Evolutionary conservation across 2,797 vertebrate species (phyloP), one percentile per base, ranked within the genome.

Genomic region (Coregonus sp.): DNA sequence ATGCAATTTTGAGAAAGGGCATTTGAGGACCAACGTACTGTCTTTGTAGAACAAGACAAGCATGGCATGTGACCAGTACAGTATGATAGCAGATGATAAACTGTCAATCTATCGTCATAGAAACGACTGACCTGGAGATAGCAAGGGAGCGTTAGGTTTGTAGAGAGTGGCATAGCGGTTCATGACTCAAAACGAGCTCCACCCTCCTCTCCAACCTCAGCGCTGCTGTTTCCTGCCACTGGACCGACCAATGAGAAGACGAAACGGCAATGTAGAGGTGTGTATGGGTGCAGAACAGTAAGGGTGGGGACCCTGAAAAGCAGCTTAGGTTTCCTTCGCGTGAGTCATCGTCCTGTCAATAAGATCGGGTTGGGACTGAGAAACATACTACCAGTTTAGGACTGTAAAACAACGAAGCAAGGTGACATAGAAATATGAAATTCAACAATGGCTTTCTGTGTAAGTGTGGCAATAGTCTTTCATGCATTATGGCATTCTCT

Each of bases 301-400:
- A 72, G 76, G 80, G 77, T 68, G 63, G 72, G 74, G 75, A 68
- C 15, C 72, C 52, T 73, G 47, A 47, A 47, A 47, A 9, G 40
- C 40, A 47, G 69, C 18, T n/a, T 61, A 15, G 4, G 29, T 71
- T 20, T 61, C 70, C 65, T 20, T 6, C 52, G 16, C 18, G 31
- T 76, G 72, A 35, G 35, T 79, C 72, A 74, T 5, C 52, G 11
- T 47, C 78, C 16, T 11, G 1, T 11, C 0, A n/a, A 68, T 72
- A 69, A 63, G 18, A 3, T 63, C 5, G 29, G 31, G 18, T 59
- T 56, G 16, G 18, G 52, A 56, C 52, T 56, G 52, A 56, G 52
- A 56, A 56, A 56, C 52, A 18, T 18, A n/a, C 52, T 18, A 56
- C 52, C 52, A 4, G 15, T 16, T 1, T 56, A 56, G 9, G 52